Evolutionary conservation across 1,140 invertebrate genomes (phyloP), one percentile per base, ranked within the genome.

Genomic region (Drosophila parvula): DNA sequence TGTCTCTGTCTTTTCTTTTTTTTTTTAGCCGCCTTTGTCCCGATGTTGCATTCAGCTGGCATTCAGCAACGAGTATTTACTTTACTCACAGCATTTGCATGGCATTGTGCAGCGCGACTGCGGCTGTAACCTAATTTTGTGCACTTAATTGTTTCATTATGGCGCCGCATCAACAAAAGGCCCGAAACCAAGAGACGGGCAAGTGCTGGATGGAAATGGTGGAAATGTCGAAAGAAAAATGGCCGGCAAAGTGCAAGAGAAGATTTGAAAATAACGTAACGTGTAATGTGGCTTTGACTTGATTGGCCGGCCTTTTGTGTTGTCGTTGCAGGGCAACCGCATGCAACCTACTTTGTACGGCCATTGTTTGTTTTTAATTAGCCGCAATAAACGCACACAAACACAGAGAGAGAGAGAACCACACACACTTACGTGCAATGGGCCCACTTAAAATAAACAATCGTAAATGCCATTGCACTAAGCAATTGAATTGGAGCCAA

Each of bases 341-440:
- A 78, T 84, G 77, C 67, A 89, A 89, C 77, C 80, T 89, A 88
- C 84, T 88, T 88, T 89, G 75, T 81, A 51, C 50, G 74, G 70
- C 74, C 74, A 89, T 89, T 88, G 84, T 88, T 89, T 89, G 84
- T 75, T 89, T 89, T 89, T 89, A 89, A 89, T 89, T 89, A 89
- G 85, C 84, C 84, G 81, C 84, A 89, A 89, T 88, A 84, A 89
- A 89, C 80, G 78, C 74, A 78, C 77, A 69, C 70, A 65, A 60
- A 79, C 69, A 84, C 68, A 77, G 12, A n/a, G 32, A 36, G 18
- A 40, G 34, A 40, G 50, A 9, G 28, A 51, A 28, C 34, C 56
- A 60, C 34, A 64, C 48, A 67, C 14, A 47, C 32, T 50, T 78
- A 71, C 56, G 59, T 77, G 62, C 62, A 69, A 44, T 83, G 56